Percentiles rank a stretch among this genome's conserved stretches.
Conservation (phyloP, 92 coral and sea anemone genomes). For the Palythoa grandis region DNA sequence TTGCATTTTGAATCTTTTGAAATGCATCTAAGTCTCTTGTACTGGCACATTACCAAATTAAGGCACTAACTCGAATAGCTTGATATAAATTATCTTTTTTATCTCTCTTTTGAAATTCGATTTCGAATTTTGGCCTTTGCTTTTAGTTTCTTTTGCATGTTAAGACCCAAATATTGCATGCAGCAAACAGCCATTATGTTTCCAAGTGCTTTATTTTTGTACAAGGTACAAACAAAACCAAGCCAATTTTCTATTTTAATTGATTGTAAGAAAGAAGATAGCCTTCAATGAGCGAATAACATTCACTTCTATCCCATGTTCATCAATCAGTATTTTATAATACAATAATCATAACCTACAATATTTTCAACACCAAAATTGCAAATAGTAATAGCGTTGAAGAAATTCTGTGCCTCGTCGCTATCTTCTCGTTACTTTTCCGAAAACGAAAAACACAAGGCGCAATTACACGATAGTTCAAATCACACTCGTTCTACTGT, state of each 20-base stretch:
- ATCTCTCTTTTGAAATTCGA: not conserved
- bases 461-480: too few species aligned
- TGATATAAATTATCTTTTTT: not conserved
- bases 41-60: slow-evolving; percentile 21
- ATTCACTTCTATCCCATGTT: not conserved
- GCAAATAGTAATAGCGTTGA: not conserved
- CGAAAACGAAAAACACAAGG: too few species aligned
- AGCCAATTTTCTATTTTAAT: slow-evolving; percentile 12
- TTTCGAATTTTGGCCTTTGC: not conserved
- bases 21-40: not conserved
- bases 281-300: not conserved
- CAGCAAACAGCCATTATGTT: slow-evolving; percentile 30
- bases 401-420: not conserved
- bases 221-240: slow-evolving; percentile 33
- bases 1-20: slow-evolving; percentile 40
- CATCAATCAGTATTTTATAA: not conserved
- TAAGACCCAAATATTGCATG: not conserved
- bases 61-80: not conserved
- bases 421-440: not conserved
- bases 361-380: not conserved
- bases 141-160: not conserved
- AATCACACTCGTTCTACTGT: too few species aligned
- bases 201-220: not conserved
- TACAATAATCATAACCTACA: not conserved
- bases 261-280: not conserved